A percentile compares a stretch with the other conserved stretches of the same genome.
Conservation (phyloP, 92 coral and sea anemone genomes). For the Hydrozoanthus gracilis region DNA sequence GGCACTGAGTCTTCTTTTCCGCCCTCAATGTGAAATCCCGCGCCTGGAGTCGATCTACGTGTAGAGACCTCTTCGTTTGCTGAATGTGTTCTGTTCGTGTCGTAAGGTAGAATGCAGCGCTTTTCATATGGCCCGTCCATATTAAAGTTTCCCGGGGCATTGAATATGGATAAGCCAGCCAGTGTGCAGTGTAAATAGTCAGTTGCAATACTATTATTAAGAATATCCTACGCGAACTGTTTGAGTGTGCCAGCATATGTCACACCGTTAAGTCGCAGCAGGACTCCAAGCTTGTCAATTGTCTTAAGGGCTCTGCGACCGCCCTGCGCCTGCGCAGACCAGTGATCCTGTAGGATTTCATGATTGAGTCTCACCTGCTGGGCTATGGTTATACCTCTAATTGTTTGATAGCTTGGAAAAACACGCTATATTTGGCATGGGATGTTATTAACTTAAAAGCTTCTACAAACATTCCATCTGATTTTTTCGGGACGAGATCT, state of each 20-base stretch:
- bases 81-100: conserved; percentile 72
- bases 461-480: conserved; percentile 53
- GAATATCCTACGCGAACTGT: conserved; percentile 82
- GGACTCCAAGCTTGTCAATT: conserved; percentile 79
- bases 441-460: conserved; percentile 76
- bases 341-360: conserved; percentile 88
- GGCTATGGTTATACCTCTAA: conserved; percentile 94
- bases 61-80: conserved; percentile 70
- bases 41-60: conserved; percentile 63
- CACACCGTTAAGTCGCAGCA: conserved; percentile 95
- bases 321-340: conserved; percentile 79
- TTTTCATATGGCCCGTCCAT: conserved; percentile 85
- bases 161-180: conserved; percentile 87
- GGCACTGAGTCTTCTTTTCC: conserved; percentile 72
- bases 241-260: conserved; percentile 94
- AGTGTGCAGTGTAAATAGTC: conserved; percentile 80
- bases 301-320: conserved; percentile 72
- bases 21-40: conserved; percentile 69
- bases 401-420: conserved; percentile 98
- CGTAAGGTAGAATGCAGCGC: conserved; percentile 79
- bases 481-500: conserved; percentile 52
- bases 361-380: conserved; percentile 94
- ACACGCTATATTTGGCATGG: conserved; percentile 96
- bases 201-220: conserved; percentile 82
- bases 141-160: conserved; percentile 70